These are phyloP conservation scores for Morphnarchus princeps DNA, from an alignment of 2,113 vertebrate species.

Conservation along the genomic window DNA sequence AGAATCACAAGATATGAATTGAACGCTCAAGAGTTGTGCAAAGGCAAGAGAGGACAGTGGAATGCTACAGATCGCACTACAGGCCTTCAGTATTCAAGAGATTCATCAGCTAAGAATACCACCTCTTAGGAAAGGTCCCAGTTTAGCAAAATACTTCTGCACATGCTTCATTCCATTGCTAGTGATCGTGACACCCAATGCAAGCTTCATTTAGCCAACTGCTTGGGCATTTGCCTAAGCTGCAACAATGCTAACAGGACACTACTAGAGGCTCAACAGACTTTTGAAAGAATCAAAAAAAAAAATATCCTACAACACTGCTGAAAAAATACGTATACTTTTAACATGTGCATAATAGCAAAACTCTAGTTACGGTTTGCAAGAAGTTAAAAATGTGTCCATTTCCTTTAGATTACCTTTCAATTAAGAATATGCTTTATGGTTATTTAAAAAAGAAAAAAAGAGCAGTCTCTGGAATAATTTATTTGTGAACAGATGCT, in stretches of 20 bases:
- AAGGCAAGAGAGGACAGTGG: neutral
- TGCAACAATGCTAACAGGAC: neutral
- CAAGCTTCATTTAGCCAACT: neutral
- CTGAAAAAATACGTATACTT: neutral
- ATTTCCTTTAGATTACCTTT: neutral
- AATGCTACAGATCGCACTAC: neutral
- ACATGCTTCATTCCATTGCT: neutral
- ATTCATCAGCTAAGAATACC: neutral
- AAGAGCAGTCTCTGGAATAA: neutral
- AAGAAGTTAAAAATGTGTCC: neutral
- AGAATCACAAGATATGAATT: neutral
- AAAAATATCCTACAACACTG: neutral
- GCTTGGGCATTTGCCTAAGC: neutral
- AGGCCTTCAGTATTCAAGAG: too few species aligned
- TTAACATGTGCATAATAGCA: neutral
- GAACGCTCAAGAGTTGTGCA: neutral
- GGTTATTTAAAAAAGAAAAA: neutral
- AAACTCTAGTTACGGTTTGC: neutral
- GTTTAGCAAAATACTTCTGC: neutral
- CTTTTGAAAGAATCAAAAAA: neutral
- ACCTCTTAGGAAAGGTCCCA: neutral
- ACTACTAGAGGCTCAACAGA: neutral
- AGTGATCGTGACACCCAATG: neutral
- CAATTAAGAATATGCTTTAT: neutral
- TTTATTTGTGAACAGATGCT: neutral